phyloP scores from a whole-genome alignment of 2,888 invertebrate genomes.

The Morpho helenor region DNA sequence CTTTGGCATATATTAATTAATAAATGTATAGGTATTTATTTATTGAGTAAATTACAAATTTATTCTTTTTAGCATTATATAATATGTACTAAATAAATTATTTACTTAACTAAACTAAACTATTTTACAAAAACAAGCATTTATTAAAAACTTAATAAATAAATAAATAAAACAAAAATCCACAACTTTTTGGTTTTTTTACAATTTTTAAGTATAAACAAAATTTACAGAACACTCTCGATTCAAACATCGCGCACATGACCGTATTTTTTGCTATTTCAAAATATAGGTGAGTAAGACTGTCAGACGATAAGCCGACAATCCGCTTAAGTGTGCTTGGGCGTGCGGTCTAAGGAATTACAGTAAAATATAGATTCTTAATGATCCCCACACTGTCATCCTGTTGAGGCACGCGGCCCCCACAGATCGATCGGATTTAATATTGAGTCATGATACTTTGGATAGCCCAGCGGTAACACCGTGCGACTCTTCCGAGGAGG shows the following conservation, averaged over 20 bases:
- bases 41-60: too few species aligned
- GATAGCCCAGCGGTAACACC: too few species aligned
- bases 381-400: constrained; percentile 40
- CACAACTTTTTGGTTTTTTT: too few species aligned
- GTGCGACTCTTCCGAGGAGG: too few species aligned
- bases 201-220: background rate
- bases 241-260: background rate
- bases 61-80: too few species aligned
- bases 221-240: constrained; percentile 1
- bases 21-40: too few species aligned
- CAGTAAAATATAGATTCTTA: constrained; percentile 68
- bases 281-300: constrained; percentile 64
- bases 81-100: too few species aligned
- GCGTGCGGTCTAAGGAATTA: constrained; percentile 56
- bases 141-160: too few species aligned
- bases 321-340: constrained; percentile 70
- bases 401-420: constrained; percentile 31
- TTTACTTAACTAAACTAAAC: too few species aligned
- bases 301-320: constrained; percentile 69
- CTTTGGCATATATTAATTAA: too few species aligned
- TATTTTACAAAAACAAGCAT: too few species aligned
- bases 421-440: constrained; percentile 7
- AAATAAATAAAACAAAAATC: too few species aligned
- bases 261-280: constrained; percentile 56
- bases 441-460: background rate